These are phyloP conservation scores for Tangara arthus DNA, from an alignment of 2,797 vertebrate species.

Conservation along the genomic window DNA sequence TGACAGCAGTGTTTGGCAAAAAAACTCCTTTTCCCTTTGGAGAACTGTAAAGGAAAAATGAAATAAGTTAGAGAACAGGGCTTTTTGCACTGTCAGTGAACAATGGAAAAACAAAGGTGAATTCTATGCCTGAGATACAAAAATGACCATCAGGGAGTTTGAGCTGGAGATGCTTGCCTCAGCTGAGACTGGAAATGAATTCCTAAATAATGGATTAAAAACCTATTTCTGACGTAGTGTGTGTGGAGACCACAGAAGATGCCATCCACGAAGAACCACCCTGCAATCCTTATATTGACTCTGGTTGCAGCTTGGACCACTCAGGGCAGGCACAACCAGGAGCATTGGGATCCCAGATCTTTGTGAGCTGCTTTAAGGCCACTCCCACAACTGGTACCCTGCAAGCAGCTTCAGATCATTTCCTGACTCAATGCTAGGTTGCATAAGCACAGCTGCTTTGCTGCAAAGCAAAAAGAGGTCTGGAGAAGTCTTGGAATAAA, in stretches of 20 bases:
- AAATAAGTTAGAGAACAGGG: not conserved
- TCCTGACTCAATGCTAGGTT: not conserved
- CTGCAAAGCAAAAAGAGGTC: not conserved
- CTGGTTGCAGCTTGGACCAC: not conserved
- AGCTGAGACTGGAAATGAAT: not conserved
- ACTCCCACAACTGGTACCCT: not conserved
- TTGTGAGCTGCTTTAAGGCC: not conserved
- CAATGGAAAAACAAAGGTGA: not conserved
- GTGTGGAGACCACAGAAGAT: not conserved
- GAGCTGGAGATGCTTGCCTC: not conserved
- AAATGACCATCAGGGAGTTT: not conserved
- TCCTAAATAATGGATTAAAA: not conserved
- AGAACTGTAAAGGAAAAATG: not conserved
- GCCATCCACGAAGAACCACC: not conserved
- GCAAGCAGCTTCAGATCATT: not conserved
- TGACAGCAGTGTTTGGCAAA: conserved; percentile 4
- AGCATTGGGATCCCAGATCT: not conserved
- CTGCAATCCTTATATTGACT: not conserved
- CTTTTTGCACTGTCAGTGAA: not conserved
- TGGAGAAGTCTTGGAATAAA: conserved; percentile 1
- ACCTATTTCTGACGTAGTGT: not conserved
- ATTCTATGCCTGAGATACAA: not conserved
- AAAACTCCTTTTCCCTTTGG: not conserved
- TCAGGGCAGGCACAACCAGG: not conserved
- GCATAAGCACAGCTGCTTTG: conserved; percentile 8